These are phyloP conservation scores for Syngnathus typhle DNA, from an alignment of 2,113 vertebrate species.

Conservation along the genomic window DNA sequence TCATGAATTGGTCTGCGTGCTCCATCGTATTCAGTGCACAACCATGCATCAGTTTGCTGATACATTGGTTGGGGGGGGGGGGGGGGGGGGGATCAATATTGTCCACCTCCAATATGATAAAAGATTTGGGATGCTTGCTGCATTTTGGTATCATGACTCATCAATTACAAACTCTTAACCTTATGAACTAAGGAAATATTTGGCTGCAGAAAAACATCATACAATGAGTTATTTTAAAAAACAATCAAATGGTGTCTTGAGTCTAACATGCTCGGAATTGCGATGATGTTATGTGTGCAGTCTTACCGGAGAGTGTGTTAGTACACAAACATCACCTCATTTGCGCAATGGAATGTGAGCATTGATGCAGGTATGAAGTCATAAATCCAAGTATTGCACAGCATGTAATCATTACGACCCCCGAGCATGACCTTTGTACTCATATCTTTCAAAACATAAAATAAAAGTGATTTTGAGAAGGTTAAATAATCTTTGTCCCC, in stretches of 20 bases:
- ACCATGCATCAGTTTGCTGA: constrained; percentile 52
- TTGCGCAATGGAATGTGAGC: neutral
- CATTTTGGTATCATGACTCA: constrained; percentile 1
- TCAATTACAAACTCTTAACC: neutral
- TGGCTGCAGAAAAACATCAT: too few relatives aligned
- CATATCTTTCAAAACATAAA: neutral
- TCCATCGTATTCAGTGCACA: constrained; percentile 44
- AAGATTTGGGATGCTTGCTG: constrained; percentile 31
- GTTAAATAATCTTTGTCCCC: neutral
- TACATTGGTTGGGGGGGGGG: constrained; percentile 39
- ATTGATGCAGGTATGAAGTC: neutral
- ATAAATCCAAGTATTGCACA: neutral
- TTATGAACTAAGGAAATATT: neutral
- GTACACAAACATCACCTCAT: neutral
- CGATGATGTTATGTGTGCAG: neutral
- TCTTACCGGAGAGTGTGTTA: neutral
- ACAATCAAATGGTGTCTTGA: neutral
- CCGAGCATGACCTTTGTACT: neutral
- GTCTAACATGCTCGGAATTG: neutral
- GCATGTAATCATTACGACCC: neutral
- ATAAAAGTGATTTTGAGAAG: neutral
- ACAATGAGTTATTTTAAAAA: too few relatives aligned
- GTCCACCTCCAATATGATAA: constrained; percentile 48
- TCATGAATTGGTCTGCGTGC: constrained; percentile 57
- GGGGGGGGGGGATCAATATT: constrained; percentile 50